Evolutionary conservation across 2,797 vertebrate species (phyloP).

Genomic region (Hemibagrus guttatus): DNA sequence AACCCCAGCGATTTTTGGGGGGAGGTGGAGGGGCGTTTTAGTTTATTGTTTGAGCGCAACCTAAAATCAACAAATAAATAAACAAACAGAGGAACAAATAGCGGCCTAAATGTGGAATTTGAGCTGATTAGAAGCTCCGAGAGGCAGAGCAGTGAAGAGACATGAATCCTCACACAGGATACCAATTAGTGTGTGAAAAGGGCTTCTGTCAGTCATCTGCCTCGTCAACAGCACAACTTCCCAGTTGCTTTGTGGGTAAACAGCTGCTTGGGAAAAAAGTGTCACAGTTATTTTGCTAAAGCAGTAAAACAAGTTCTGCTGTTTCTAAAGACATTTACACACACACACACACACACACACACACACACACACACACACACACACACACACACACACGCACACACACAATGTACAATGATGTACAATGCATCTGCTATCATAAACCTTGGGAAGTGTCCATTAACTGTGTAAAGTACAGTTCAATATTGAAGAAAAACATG

Average conservation of each 20-base stretch:
- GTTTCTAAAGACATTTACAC: not conserved
- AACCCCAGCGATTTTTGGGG: constrained; percentile 71
- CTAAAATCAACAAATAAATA: constrained; percentile 71
- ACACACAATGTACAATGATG: not conserved
- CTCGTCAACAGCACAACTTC: constrained; percentile 31
- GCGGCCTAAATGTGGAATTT: constrained; percentile 47
- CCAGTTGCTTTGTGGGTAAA: constrained; percentile 35
- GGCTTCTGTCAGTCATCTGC: constrained; percentile 52
- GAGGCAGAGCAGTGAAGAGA: constrained; percentile 12
- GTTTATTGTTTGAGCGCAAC: constrained; percentile 66
- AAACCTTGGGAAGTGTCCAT: not conserved
- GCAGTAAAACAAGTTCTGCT: not conserved
- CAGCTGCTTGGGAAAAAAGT: not conserved
- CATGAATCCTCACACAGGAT: constrained; percentile 34
- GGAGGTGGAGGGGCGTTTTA: constrained; percentile 48
- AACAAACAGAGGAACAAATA: constrained; percentile 62
- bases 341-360: not conserved
- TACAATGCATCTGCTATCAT: not conserved
- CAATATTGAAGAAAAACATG: not conserved
- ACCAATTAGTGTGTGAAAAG: constrained; percentile 55
- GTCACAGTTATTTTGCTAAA: constrained; percentile 15
- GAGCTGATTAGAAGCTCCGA: constrained; percentile 40
- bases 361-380: not conserved
- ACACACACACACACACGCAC: not conserved
- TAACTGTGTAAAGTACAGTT: not conserved